Conservation (phyloP, 2,888 invertebrate species). For the Scaptomyza tumidula region DNA sequence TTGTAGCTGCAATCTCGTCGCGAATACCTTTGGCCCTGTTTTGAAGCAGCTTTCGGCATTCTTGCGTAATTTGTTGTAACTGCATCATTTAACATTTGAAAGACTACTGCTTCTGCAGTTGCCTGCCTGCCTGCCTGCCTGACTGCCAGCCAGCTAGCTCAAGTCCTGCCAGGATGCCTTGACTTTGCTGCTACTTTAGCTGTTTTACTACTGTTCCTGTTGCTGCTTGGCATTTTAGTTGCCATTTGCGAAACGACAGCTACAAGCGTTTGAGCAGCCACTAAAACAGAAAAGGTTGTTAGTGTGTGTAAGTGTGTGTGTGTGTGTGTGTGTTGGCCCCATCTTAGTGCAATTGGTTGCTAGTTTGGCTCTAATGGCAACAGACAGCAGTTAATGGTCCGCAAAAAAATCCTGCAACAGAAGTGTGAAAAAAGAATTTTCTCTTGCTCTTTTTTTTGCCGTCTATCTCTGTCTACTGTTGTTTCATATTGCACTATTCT, state of each 20-base stretch:
- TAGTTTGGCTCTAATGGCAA: conserved; percentile 70
- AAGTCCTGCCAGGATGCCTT: conserved; percentile 16
- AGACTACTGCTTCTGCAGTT: conserved; percentile 48
- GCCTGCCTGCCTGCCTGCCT: conserved; percentile 3
- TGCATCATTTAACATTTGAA: conserved; percentile 75
- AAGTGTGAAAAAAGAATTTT: conserved; percentile 61
- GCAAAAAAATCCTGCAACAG: conserved; percentile 45
- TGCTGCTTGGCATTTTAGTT: conserved; percentile 61
- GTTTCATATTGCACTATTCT: conserved; percentile 8
- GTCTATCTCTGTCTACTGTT: conserved; percentile 6
- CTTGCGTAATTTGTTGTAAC: conserved; percentile 72
- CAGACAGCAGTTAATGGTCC: conserved; percentile 75
- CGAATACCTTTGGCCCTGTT: conserved; percentile 47
- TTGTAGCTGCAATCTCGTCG: conserved; percentile 52
- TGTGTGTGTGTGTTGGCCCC: conserved; percentile 39
- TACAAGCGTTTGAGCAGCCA: conserved; percentile 43
- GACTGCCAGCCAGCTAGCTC: not conserved
- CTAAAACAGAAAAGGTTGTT: conserved; percentile 30
- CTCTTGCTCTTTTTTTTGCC: not conserved
- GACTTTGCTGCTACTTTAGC: conserved; percentile 35
- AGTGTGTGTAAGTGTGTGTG: conserved; percentile 36
- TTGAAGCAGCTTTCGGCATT: conserved; percentile 48
- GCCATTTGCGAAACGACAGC: conserved; percentile 63
- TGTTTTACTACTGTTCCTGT: conserved; percentile 2
- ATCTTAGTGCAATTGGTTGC: conserved; percentile 58